Conservation (phyloP, 2,113 vertebrate genomes). For the Amazona vittata region DNA sequence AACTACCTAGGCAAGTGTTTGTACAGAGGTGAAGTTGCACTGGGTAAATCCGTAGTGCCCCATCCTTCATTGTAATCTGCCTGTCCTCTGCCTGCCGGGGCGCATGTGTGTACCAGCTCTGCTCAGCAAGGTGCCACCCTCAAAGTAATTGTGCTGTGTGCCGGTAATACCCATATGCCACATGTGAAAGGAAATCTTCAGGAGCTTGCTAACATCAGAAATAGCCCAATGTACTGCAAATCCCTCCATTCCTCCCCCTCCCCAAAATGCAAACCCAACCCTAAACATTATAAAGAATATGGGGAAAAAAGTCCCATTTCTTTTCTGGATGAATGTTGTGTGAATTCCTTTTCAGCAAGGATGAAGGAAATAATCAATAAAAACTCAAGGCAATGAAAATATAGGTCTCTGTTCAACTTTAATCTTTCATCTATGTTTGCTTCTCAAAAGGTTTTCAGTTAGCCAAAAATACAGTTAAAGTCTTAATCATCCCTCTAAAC, state of each 20-base stretch:
- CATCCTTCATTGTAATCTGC: background rate
- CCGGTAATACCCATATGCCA: background rate
- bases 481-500: background rate
- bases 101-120: background rate
- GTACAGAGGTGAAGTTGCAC: background rate
- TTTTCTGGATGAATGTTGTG: background rate
- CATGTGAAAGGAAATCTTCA: background rate
- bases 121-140: background rate
- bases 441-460: background rate
- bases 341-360: background rate
- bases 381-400: background rate
- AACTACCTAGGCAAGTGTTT: no score
- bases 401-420: background rate
- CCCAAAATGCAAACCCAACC: background rate
- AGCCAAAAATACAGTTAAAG: constrained; percentile 32
- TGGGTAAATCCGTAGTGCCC: background rate
- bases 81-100: background rate
- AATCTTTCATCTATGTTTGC: constrained; percentile 5
- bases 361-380: background rate
- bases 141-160: background rate
- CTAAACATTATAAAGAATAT: background rate
- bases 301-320: background rate
- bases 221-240: background rate
- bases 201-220: background rate
- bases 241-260: background rate